Conservation (phyloP, 2,113 vertebrate genomes). For the Rhombomys opimus region DNA sequence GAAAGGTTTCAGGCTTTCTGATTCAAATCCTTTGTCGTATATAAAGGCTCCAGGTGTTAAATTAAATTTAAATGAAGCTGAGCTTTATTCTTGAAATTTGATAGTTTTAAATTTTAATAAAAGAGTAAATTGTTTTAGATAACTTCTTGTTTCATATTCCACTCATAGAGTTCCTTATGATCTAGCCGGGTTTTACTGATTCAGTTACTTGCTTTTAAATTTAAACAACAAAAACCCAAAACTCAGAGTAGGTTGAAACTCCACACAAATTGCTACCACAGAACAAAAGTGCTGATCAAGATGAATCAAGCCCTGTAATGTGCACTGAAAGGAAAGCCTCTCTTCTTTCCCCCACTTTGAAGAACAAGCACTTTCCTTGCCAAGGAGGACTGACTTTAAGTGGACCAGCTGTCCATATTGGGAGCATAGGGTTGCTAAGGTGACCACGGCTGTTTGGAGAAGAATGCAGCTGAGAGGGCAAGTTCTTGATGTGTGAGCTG, state of each 20-base stretch:
- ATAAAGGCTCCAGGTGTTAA: background rate
- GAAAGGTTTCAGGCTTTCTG: background rate
- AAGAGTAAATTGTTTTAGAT: slow-evolving; percentile 58
- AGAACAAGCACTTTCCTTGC: slow-evolving; percentile 82
- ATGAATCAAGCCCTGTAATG: slow-evolving; percentile 75
- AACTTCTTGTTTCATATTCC: slow-evolving; percentile 57
- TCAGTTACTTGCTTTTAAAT: slow-evolving; percentile 53
- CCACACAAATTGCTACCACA: slow-evolving; percentile 41
- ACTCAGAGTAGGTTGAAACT: slow-evolving; percentile 64
- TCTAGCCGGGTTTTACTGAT: slow-evolving; percentile 56
- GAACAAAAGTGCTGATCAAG: slow-evolving; percentile 72
- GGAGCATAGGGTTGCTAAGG: slow-evolving; percentile 86
- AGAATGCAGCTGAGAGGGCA: slow-evolving; percentile 87
- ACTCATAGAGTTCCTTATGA: slow-evolving; percentile 45
- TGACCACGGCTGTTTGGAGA: slow-evolving; percentile 80
- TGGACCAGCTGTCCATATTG: slow-evolving; percentile 85
- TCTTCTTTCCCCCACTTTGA: slow-evolving; percentile 70
- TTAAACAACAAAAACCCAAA: slow-evolving; percentile 29
- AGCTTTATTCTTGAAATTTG: slow-evolving; percentile 40
- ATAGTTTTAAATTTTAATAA: slow-evolving; percentile 36
- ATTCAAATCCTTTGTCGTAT: background rate
- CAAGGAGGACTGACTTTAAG: slow-evolving; percentile 82
- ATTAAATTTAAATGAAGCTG: slow-evolving; percentile 51
- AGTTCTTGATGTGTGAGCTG: slow-evolving; percentile 84
- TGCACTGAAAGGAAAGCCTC: slow-evolving; percentile 75